Evolutionary conservation across 2,888 invertebrate genomes (phyloP), one percentile per base, ranked within the genome.

Genomic region (Cyrtodaria siliqua): DNA sequence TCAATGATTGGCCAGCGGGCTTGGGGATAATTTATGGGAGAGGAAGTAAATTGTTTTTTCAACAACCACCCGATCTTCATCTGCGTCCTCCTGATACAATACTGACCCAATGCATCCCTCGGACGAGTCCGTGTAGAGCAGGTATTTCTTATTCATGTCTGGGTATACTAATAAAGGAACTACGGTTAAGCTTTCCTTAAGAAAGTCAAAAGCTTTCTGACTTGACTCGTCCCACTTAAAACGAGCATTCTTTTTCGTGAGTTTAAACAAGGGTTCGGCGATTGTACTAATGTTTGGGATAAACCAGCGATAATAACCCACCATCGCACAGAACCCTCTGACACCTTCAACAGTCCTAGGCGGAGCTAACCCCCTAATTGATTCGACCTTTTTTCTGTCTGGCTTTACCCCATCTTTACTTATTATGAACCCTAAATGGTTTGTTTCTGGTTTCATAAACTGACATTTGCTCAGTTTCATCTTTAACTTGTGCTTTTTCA

Each of bases 231-330:
- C 27, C n/a, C n/a, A n/a, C n/a, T n/a, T n/a, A n/a, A n/a, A n/a
- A n/a, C n/a, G n/a, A n/a, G n/a, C n/a, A n/a, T n/a, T n/a, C n/a
- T n/a, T n/a, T n/a, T 44, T 44, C 44, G 60, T 60, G 14, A 60
- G 29, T 2, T 42, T 27, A 18, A 60, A 18, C n/a, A 16, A 44
- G 60, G 42, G 27, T 44, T n/a, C n/a, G 9, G 18, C 26, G 18
- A 47, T 60, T 27, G 42, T 14, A 47, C 27, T 12, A 60, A 47
- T 44, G 20, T 24, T 60, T 26, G n/a, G n/a, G 1, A 76, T 44
- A 24, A 72, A 76, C 2, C 73, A 33, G 20, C 71, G 27, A 44
- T 72, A 76, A 18, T 66, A 77, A n/a, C 55, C 55, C n/a, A 40
- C 60, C 69, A 72, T 67, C 2, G 76, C 80, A 3, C 69, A 53